Conservation (phyloP, 2,113 vertebrate genomes). For the Silurus glanis region DNA sequence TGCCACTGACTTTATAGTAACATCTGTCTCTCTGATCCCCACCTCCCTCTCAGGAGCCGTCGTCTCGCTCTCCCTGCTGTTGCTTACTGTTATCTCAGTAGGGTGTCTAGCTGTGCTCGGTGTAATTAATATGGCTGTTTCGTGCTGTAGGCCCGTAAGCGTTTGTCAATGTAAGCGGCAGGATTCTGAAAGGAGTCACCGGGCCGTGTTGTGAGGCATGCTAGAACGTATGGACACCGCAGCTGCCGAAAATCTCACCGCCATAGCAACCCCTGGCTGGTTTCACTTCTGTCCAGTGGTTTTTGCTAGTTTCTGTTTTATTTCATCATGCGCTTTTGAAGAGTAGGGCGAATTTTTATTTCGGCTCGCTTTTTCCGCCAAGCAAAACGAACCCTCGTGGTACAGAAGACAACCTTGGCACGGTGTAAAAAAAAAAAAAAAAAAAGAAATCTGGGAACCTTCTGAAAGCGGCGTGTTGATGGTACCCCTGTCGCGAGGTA, state of each 20-base stretch:
- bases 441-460: not conserved
- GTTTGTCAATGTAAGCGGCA: conserved; percentile 25
- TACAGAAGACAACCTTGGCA: not conserved
- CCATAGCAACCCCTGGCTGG: not conserved
- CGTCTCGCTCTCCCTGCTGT: not conserved
- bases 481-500: conserved; percentile 23
- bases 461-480: conserved; percentile 8
- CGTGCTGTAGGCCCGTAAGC: not conserved
- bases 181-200: not conserved
- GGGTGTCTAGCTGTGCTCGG: conserved; percentile 4
- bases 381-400: not conserved
- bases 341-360: not conserved
- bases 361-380: not conserved
- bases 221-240: not conserved
- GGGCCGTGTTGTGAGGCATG: not conserved
- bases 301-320: not conserved
- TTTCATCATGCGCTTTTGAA: not conserved
- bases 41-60: not conserved
- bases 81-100: conserved; percentile 7
- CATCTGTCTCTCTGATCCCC: conserved; percentile 8
- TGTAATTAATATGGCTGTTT: conserved; percentile 38
- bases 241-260: not conserved
- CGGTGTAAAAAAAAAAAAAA: not conserved
- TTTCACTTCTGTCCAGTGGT: not conserved
- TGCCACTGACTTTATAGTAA: not conserved